These are phyloP conservation scores for Oryzias curvinotus DNA, from an alignment of 2,113 vertebrate genomes.

Conservation along the genomic window DNA sequence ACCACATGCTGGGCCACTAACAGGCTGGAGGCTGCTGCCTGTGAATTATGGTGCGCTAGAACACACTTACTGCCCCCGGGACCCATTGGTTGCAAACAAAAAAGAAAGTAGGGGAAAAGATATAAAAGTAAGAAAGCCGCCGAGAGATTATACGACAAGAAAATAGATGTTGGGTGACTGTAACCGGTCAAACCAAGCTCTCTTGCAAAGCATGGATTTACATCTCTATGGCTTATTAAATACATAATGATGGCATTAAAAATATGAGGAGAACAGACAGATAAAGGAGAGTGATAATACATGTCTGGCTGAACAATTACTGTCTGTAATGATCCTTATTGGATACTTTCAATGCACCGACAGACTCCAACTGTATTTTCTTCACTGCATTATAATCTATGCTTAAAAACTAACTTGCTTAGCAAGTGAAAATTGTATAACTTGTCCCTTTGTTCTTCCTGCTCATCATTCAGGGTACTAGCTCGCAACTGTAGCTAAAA, in stretches of 20 bases:
- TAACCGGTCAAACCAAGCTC: slow-evolving; percentile 45
- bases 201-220: slow-evolving; percentile 57
- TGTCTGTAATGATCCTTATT: slow-evolving; percentile 41
- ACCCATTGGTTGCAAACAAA: slow-evolving; percentile 43
- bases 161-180: slow-evolving; percentile 42
- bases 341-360: slow-evolving; percentile 31
- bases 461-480: slow-evolving; percentile 8
- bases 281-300: slow-evolving; percentile 46
- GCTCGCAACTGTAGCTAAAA: neutral
- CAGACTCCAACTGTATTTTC: slow-evolving; percentile 10
- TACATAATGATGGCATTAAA: slow-evolving; percentile 59
- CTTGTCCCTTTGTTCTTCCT: slow-evolving; percentile 18
- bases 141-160: slow-evolving; percentile 7
- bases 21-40: slow-evolving; percentile 58
- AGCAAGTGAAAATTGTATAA: neutral
- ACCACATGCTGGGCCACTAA: slow-evolving; percentile 67
- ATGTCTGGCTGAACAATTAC: slow-evolving; percentile 30
- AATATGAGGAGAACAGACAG: slow-evolving; percentile 48
- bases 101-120: slow-evolving; percentile 8
- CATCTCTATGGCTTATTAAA: slow-evolving; percentile 65
- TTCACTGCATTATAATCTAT: slow-evolving; percentile 7
- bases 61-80: slow-evolving; percentile 51
- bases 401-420: neutral
- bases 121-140: slow-evolving; percentile 16
- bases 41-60: slow-evolving; percentile 50